Evolutionary conservation across 1,140 invertebrate genomes (phyloP), one percentile per base, ranked within the genome.

Genomic region (Aphaenogaster floridana): DNA sequence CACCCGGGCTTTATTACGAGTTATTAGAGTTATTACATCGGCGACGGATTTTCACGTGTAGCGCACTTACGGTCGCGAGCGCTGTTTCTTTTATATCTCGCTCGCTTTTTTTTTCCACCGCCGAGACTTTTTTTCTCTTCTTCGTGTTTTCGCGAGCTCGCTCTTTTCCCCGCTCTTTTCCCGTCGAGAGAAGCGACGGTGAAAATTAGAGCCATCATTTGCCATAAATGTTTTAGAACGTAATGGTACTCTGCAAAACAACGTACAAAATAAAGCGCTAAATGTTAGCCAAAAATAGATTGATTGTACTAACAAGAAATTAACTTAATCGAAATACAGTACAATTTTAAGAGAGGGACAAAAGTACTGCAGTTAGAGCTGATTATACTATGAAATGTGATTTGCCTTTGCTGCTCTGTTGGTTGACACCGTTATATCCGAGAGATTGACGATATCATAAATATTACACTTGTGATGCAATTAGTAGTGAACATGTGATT

Each of bases 11-110:
- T 95, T 95, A 95, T 95, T 95, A 95, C 94, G 93, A 95, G 94
- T 95, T 95, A 95, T 95, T 95, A 95, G 93, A 94, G 94, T 92
- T 93, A 93, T 94, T 94, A 93, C 94, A 94, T 93, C 93, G 90
- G 94, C 91, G 92, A 93, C 92, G 90, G 92, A 93, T 95, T 95
- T 95, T 93, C 92, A 91, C 91, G 91, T 90, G 88, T 74, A 92
- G 88, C 87, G 80, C 76, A 66, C 50, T 78, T 63, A 45, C 64
- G 48, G 15, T 66, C 80, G 42, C 61, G 54, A 72, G 28, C 42
- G 45, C 28, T 59, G 39, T 84, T 74, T 84, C 54, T 74, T 63
- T 74, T 48, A 71, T 61, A 48, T 81, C 50, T 59, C 21, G 79
- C 57, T 84, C 54, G 9, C 54, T 74, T 84, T 59, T 57, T 81